Percentiles rank a stretch among this genome's conserved stretches.
Conservation (phyloP, 2,888 invertebrate species). For the Amiota minor region DNA sequence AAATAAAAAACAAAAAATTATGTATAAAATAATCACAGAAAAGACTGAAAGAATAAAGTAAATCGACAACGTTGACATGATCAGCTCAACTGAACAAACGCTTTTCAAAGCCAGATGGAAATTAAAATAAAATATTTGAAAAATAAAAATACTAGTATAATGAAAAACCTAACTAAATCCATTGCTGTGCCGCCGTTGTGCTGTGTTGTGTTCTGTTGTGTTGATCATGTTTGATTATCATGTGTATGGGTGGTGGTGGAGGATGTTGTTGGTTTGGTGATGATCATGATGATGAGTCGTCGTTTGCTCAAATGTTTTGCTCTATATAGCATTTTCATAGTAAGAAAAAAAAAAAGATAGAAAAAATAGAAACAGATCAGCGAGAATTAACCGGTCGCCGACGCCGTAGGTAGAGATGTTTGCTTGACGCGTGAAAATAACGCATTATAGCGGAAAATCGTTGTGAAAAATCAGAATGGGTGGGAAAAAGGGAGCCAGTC, state of each 20-base stretch:
- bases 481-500: too few relatives aligned
- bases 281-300: background rate
- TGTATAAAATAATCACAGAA: constrained; percentile 1
- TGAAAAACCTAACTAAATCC: too few relatives aligned
- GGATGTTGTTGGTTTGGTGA: background rate
- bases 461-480: background rate
- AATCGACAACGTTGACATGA: constrained; percentile 19
- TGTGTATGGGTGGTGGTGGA: too few relatives aligned
- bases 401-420: background rate
- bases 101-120: constrained; percentile 11
- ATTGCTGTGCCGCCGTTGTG: background rate
- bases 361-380: background rate
- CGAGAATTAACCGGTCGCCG: too few relatives aligned
- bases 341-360: background rate
- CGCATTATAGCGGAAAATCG: constrained; percentile 12
- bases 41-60: background rate
- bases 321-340: background rate
- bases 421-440: constrained; percentile 24
- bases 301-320: background rate
- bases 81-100: constrained; percentile 6
- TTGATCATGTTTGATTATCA: too few relatives aligned
- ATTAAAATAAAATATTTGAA: too few relatives aligned
- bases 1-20: background rate
- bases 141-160: too few relatives aligned
- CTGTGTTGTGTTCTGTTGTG: too few relatives aligned